These are phyloP conservation scores for Erythrolamprus reginae DNA, from an alignment of 2,113 vertebrate species.

Conservation along the genomic window DNA sequence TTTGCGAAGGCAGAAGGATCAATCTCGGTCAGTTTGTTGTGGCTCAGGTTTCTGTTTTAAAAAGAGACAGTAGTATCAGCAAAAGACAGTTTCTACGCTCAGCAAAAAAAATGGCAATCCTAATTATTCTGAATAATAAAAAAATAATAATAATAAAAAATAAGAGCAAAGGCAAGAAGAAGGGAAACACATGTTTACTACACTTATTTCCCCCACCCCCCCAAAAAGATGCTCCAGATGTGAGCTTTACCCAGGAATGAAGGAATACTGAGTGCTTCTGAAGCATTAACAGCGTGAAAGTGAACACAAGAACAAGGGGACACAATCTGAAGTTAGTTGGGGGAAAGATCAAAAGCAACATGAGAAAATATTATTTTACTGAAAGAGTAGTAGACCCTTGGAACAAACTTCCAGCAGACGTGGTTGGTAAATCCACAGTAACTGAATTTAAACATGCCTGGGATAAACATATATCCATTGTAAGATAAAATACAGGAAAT, in stretches of 20 bases:
- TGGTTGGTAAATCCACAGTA: too few species aligned
- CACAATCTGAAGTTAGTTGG: too few species aligned
- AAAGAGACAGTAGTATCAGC: slow-evolving; percentile 49
- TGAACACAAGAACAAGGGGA: too few species aligned
- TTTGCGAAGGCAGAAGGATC: slow-evolving; percentile 76
- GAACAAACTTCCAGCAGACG: too few species aligned
- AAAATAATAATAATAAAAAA: too few species aligned
- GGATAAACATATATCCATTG: too few species aligned
- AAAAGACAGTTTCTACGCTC: slow-evolving; percentile 23
- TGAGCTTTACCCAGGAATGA: background rate
- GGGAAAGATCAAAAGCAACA: too few species aligned
- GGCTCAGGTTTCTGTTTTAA: slow-evolving; percentile 87
- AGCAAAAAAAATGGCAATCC: slow-evolving; percentile 34
- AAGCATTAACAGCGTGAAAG: background rate
- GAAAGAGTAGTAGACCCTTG: too few species aligned
- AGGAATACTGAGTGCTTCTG: background rate
- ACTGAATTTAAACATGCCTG: too few species aligned
- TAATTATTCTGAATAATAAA: slow-evolving; percentile 33
- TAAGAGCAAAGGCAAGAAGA: background rate
- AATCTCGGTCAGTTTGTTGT: slow-evolving; percentile 85
- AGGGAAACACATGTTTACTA: background rate
- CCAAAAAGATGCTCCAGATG: background rate
- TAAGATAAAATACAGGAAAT: too few species aligned
- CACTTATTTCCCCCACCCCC: background rate
- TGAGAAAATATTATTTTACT: too few species aligned